Evolutionary conservation across 2,113 vertebrate species (phyloP).

Genomic region (Colius striatus): DNA sequence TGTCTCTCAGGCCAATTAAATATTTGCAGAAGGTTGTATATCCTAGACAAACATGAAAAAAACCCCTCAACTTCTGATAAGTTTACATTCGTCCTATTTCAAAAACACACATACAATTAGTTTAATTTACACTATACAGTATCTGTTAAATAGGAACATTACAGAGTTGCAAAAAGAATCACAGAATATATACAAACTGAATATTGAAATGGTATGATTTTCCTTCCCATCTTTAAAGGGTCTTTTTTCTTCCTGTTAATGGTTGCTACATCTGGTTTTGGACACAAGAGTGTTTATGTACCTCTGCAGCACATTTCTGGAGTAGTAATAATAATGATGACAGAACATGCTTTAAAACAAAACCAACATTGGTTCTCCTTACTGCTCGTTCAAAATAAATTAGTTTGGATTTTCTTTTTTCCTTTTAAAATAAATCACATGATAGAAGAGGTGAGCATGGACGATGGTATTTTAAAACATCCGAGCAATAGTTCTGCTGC

Average conservation of each 20-base stretch:
- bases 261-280: constrained; percentile 35
- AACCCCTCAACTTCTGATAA: neutral
- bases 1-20: constrained; percentile 29
- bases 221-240: constrained; percentile 15
- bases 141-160: constrained; percentile 79
- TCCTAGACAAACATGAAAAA: constrained; percentile 30
- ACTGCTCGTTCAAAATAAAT: constrained; percentile 37
- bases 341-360: constrained; percentile 23
- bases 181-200: constrained; percentile 63
- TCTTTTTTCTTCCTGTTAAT: neutral
- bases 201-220: constrained; percentile 63
- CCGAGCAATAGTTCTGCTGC: neutral
- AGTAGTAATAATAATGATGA: neutral
- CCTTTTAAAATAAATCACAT: neutral
- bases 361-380: neutral
- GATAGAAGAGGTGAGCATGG: neutral
- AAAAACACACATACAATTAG: constrained; percentile 72
- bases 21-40: constrained; percentile 44
- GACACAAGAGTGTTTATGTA: constrained; percentile 8
- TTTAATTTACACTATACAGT: constrained; percentile 83
- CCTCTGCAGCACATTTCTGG: neutral
- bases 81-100: constrained; percentile 55
- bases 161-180: constrained; percentile 50
- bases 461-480: neutral
- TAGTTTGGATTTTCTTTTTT: neutral